These are phyloP conservation scores for Cerceris rybyensis DNA, from an alignment of 2,888 invertebrate species.

Conservation along the genomic window DNA sequence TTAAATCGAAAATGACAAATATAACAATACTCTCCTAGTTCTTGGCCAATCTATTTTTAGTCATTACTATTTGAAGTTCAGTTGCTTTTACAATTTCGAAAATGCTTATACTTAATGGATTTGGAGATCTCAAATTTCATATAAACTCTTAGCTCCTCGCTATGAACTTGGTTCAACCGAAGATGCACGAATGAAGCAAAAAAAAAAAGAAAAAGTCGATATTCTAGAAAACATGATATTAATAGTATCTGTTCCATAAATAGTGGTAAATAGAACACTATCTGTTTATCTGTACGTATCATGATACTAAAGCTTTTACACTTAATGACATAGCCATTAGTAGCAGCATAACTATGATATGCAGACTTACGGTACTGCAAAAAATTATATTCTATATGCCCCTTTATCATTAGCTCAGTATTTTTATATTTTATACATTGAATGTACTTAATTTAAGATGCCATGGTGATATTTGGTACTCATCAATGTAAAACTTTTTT, in stretches of 20 bases:
- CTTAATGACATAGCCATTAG: constrained; percentile 74
- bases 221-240: constrained; percentile 71
- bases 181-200: constrained; percentile 33
- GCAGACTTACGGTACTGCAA: constrained; percentile 52
- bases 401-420: constrained; percentile 78
- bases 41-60: constrained; percentile 57
- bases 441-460: constrained; percentile 79
- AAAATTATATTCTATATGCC: constrained; percentile 63
- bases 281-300: constrained; percentile 78
- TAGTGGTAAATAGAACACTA: constrained; percentile 75
- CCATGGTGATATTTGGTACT: constrained; percentile 75
- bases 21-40: constrained; percentile 71
- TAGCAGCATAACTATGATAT: constrained; percentile 65
- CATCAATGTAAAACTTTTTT: constrained; percentile 63
- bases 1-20: constrained; percentile 59
- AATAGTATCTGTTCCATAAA: constrained; percentile 72
- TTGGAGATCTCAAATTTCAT: constrained; percentile 58
- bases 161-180: constrained; percentile 35
- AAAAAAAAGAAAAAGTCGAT: constrained; percentile 52
- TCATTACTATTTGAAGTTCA: constrained; percentile 61
- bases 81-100: constrained; percentile 53
- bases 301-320: constrained; percentile 80
- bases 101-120: constrained; percentile 45
- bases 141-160: constrained; percentile 55
- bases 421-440: constrained; percentile 78